These are phyloP conservation scores for Mastomys natalensis DNA, from an alignment of 2,113 vertebrate species.

Conservation along the genomic window DNA sequence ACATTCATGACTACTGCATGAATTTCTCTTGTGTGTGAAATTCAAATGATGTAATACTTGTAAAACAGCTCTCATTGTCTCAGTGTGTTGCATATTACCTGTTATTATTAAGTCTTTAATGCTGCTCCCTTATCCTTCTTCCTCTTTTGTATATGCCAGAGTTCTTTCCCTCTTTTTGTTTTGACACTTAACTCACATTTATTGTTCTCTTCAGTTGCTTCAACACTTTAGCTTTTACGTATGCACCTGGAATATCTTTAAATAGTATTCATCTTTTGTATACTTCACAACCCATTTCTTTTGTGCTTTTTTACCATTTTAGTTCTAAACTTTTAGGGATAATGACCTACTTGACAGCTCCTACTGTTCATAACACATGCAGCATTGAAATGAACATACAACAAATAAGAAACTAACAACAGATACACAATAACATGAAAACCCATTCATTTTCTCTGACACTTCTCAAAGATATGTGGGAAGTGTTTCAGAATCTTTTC, in stretches of 20 bases:
- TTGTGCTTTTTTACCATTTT: background rate
- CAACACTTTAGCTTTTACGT: background rate
- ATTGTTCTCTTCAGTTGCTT: background rate
- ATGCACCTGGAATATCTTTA: background rate
- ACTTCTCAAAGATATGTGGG: background rate
- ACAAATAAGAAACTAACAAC: background rate
- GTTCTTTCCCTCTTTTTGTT: background rate
- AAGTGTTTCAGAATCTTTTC: background rate
- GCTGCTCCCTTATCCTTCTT: background rate
- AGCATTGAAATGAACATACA: background rate
- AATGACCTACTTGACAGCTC: background rate
- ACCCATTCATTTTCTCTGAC: background rate
- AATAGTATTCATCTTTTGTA: background rate
- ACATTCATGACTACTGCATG: background rate
- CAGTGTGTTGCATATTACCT: background rate
- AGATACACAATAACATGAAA: background rate
- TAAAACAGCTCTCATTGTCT: background rate
- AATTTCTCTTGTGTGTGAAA: background rate
- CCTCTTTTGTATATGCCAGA: background rate
- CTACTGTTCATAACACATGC: background rate
- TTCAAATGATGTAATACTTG: constrained; percentile 6
- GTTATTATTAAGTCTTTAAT: background rate
- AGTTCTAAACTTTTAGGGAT: background rate
- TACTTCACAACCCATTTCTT: background rate
- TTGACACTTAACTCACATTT: constrained; percentile 8